Conservation (phyloP, 2,797 vertebrate genomes). For the Bufotes viridis region DNA sequence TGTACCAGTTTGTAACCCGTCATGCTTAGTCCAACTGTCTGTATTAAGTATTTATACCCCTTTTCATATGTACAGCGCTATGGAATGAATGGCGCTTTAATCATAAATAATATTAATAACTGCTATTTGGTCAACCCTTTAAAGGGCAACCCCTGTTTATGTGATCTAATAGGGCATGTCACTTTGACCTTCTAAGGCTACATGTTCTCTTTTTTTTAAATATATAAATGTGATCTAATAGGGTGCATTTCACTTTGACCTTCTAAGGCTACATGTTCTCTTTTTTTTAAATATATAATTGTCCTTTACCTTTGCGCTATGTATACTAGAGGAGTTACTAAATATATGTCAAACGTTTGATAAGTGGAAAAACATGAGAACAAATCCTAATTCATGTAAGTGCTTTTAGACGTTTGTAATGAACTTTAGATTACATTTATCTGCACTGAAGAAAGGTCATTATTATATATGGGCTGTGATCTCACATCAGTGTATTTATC, state of each 20-base stretch:
- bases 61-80: too few relatives aligned
- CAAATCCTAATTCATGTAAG: conserved; percentile 34
- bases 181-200: neutral
- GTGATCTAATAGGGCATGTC: neutral
- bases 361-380: neutral
- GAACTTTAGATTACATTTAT: conserved; percentile 37
- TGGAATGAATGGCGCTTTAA: too few relatives aligned
- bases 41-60: too few relatives aligned
- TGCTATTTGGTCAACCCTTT: too few relatives aligned
- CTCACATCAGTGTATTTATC: conserved; percentile 46
- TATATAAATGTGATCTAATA: neutral
- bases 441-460: conserved; percentile 37
- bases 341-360: conserved; percentile 16
- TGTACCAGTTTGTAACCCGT: too few relatives aligned
- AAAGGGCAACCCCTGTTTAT: neutral
- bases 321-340: conserved; percentile 10
- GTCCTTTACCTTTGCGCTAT: neutral
- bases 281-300: neutral
- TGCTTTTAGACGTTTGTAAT: conserved; percentile 31
- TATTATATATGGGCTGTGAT: conserved; percentile 37
- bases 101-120: too few relatives aligned
- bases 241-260: too few relatives aligned
- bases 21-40: too few relatives aligned
- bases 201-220: neutral
- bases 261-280: neutral